Evolutionary conservation across 1,140 invertebrate genomes (phyloP).

Genomic region (Euwallacea similis): DNA sequence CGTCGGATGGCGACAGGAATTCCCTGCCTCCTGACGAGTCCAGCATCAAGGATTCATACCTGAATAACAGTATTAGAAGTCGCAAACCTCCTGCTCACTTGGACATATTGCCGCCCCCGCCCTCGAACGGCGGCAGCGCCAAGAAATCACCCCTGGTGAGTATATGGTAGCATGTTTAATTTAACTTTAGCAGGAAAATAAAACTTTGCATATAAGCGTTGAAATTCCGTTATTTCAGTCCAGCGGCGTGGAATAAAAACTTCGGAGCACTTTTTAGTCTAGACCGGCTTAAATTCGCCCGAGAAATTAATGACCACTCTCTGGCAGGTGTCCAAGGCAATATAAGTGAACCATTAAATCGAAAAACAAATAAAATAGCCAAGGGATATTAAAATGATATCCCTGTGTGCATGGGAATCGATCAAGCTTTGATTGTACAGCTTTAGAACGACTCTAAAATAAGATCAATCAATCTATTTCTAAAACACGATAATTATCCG

Average conservation of each 20-base stretch:
- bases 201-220: too few relatives aligned
- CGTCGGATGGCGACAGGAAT: constrained; percentile 45
- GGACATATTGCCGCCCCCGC: constrained; percentile 65
- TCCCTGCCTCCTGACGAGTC: constrained; percentile 48
- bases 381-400: not conserved
- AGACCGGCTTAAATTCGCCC: not conserved
- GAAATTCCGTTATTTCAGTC: too few relatives aligned
- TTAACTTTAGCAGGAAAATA: too few relatives aligned
- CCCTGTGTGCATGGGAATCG: not conserved
- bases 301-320: not conserved
- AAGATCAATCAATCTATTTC: constrained; percentile 3
- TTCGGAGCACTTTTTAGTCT: not conserved
- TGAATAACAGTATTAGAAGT: constrained; percentile 43
- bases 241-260: too few relatives aligned
- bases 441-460: not conserved
- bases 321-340: constrained; percentile 5
- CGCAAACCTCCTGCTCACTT: constrained; percentile 59
- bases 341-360: constrained; percentile 4
- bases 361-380: constrained; percentile 6
- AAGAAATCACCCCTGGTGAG: constrained; percentile 68
- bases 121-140: constrained; percentile 55
- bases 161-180: constrained; percentile 21
- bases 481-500: too few relatives aligned
- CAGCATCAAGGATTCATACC: constrained; percentile 44
- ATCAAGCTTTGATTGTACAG: constrained; percentile 1